These are phyloP conservation scores for Misgurnus anguillicaudatus DNA, from an alignment of 2,113 vertebrate species.

Conservation along the genomic window DNA sequence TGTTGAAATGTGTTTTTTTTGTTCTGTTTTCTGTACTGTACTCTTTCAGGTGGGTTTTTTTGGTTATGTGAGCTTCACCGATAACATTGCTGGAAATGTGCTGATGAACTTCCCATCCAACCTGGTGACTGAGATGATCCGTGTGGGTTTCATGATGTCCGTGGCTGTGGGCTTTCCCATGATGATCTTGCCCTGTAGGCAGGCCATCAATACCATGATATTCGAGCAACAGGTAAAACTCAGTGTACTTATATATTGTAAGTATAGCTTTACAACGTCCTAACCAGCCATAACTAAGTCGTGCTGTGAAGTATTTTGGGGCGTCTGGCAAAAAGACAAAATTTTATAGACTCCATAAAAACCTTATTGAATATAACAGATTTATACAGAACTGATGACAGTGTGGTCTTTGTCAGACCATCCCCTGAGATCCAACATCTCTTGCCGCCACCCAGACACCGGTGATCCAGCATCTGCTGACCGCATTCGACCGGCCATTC, in stretches of 20 bases:
- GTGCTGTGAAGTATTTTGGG: slow-evolving; percentile 5
- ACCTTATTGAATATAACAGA: slow-evolving; percentile 26
- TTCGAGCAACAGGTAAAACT: slow-evolving; percentile 94
- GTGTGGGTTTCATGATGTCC: slow-evolving; percentile 96
- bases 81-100: slow-evolving; percentile 91
- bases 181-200: slow-evolving; percentile 97
- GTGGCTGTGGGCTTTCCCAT: slow-evolving; percentile 97
- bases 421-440: slow-evolving; percentile 24
- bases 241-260: background rate
- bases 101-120: slow-evolving; percentile 98
- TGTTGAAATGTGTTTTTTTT: no score
- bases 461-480: slow-evolving; percentile 2
- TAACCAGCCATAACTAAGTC: background rate
- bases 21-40: background rate
- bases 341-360: slow-evolving; percentile 36
- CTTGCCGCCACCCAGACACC: background rate
- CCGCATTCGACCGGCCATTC: background rate
- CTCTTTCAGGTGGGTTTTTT: slow-evolving; percentile 91
- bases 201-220: slow-evolving; percentile 95
- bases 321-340: background rate
- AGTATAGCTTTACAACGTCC: background rate
- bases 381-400: slow-evolving; percentile 31
- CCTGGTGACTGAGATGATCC: slow-evolving; percentile 93
- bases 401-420: slow-evolving; percentile 22
- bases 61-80: slow-evolving; percentile 95